Evolutionary conservation across 1,140 invertebrate genomes (phyloP), one percentile per base, ranked within the genome.

Genomic region (Hyles euphorbiae): DNA sequence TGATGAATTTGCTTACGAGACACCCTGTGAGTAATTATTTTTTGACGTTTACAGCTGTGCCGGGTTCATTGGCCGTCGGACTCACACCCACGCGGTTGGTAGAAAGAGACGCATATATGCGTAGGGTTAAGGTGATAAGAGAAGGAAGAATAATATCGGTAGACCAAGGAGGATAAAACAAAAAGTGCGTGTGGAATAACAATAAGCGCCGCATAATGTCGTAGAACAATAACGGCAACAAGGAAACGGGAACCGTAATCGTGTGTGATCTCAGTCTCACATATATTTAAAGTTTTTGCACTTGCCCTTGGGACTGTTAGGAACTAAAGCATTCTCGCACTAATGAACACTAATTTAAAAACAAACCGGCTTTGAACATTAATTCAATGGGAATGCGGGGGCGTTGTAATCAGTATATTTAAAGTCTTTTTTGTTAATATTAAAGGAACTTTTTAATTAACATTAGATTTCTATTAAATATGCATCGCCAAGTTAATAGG

Each of bases 61-160:
- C 51, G 76, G 54, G 77, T 76, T 82, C 80, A 74, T 44, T 65
- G 80, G 52, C 77, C 80, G 72, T 69, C 68, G 74, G 68, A 61
- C 63, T 68, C 52, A 70, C 71, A 79, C 75, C 73, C 72, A 79
- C 72, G 65, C 67, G 53, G 46, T 9, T 50, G 60, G 51, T 46
- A 50, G 72, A 74, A 70, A 12, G 67, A 70, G 64, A 67, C 52
- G 49, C 34, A 65, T 43, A 67, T 67, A 63, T 47, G 6, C 40
- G 52, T 46, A 43, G 34, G 58, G 34, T 10, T 47, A 53, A 40
- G 67, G 48, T 59, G 49, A 56, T 72, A 55, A 47, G 66, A 60
- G 71, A 79, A 53, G 60, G 61, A 53, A 60, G 48, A 53, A 59
- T 47, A 66, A 69, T 62, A 76, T 71, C 67, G 64, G 61, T 69